Base-by-base conservation (phyloP, 2,113 vertebrate genomes). In the Nothoprocta pentlandii region DNA sequence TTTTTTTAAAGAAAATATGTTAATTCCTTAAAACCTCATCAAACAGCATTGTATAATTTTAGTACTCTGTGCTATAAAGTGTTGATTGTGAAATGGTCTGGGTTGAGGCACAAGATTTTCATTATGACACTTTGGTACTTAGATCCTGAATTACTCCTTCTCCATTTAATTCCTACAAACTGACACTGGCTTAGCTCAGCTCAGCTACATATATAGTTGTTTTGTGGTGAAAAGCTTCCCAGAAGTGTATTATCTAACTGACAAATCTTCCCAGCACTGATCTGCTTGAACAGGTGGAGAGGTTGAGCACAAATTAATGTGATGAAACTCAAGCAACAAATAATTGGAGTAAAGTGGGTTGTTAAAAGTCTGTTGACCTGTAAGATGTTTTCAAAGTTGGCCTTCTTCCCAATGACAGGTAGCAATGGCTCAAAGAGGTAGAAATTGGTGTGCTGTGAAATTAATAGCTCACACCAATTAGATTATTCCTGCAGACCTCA, bases 321-420 rank as follows among this genome's bases (percentile, higher is more conserved):
- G 85, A 63, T 83, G 68, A 90, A 62, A 87, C 47, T 19, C 39
- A 79, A 86, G 36, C 44, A 88, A 81, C 67, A 91, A 87, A 87
- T 61, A 84, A 84, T 47, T 47, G 42, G 20, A 70, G 12, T 54
- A 82, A 88, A 30, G 32, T 53, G 17, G 9, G 32, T 53, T 89
- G 63, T 78, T 90, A 80, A 26, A 91, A 89, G 30, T 54, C 75
- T 67, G 26, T 82, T 87, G 36, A 74, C 42, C 71, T 7, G 3
- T 46, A 91, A 89, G 64, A 82, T 87, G 42, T 85, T 94, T 91
- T 61, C 42, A 63, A 61, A 80, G 59, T n/a, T 80, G 34, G 12
- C 66, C 30, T n/a, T 47, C 46, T 90, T 67, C 54, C 20, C 68
- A 78, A 85, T 83, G 71, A 83, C 85, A 77, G n/a, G 36, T 44